phyloP scores from a whole-genome alignment of 2,797 vertebrate genomes.

The Pterois miles region DNA sequence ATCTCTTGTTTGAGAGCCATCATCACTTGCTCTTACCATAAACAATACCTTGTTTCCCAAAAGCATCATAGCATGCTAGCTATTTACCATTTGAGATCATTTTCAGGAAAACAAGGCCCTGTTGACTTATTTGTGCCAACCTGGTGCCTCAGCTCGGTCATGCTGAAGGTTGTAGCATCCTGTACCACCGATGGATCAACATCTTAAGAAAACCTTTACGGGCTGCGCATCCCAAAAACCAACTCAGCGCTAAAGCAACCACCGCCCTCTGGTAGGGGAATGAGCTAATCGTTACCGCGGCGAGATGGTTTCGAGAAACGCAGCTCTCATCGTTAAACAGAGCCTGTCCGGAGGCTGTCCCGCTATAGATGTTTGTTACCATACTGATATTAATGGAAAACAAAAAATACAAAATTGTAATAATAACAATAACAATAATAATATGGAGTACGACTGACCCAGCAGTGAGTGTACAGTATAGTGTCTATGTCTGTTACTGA shows the following conservation, averaged over 20 bases:
- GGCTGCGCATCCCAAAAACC: constrained; percentile 43
- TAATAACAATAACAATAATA: constrained; percentile 77
- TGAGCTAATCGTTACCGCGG: fast-evolving
- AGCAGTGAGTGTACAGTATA: constrained; percentile 93
- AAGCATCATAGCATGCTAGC: constrained; percentile 10
- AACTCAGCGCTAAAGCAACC: neutral
- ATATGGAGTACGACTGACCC: constrained; percentile 97
- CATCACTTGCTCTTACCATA: neutral
- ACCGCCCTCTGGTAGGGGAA: neutral
- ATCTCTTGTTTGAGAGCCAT: too few relatives aligned
- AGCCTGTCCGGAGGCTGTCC: constrained; percentile 81
- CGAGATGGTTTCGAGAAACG: constrained; percentile 23
- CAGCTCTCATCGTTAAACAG: constrained; percentile 55
- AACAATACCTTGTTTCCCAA: constrained; percentile 8
- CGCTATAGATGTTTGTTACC: constrained; percentile 81
- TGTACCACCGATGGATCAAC: constrained; percentile 82
- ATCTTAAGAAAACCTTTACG: constrained; percentile 70
- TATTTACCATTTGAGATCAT: neutral
- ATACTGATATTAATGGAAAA: constrained; percentile 83
- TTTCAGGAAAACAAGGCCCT: constrained; percentile 11
- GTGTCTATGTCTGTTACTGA: constrained; percentile 92
- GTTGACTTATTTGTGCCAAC: constrained; percentile 64
- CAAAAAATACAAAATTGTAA: constrained; percentile 75
- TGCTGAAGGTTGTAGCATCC: constrained; percentile 78
- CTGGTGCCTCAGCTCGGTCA: constrained; percentile 72